These are phyloP conservation scores for Eumeta japonica DNA, from an alignment of 1,140 invertebrate genomes.

Conservation along the genomic window DNA sequence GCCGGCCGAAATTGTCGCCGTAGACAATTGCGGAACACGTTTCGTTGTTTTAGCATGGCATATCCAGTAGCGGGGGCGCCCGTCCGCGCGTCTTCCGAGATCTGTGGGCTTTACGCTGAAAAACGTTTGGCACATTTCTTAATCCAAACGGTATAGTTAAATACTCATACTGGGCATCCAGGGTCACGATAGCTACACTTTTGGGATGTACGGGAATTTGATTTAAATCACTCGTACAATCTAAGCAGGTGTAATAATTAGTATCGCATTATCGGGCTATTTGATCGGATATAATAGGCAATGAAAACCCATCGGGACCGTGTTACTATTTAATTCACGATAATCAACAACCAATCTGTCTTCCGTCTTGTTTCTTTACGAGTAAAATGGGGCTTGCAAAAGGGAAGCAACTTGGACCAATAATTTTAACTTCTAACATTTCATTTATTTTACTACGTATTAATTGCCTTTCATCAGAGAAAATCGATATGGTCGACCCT, in stretches of 20 bases:
- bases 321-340: too few relatives aligned
- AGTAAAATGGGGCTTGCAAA: constrained; percentile 15
- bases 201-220: constrained; percentile 42
- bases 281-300: constrained; percentile 52
- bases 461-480: constrained; percentile 2
- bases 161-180: constrained; percentile 28
- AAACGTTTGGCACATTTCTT: constrained; percentile 23
- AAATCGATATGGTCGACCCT: constrained; percentile 10
- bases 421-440: constrained; percentile 2
- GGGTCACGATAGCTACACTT: constrained; percentile 37
- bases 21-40: too few relatives aligned
- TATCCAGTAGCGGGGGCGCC: too few relatives aligned
- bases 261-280: constrained; percentile 24
- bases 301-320: constrained; percentile 42
- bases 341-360: too few relatives aligned
- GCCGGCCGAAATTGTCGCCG: too few relatives aligned
- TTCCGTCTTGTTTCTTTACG: constrained; percentile 14
- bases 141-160: constrained; percentile 28
- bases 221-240: constrained; percentile 45
- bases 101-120: constrained; percentile 18
- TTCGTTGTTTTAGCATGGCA: too few relatives aligned
- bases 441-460: constrained; percentile 10
- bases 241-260: constrained; percentile 24
- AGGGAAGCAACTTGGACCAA: constrained; percentile 9
- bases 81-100: too few relatives aligned